Evolutionary conservation across 2,113 vertebrate genomes (phyloP).

Genomic region (Oryzias woworae): DNA sequence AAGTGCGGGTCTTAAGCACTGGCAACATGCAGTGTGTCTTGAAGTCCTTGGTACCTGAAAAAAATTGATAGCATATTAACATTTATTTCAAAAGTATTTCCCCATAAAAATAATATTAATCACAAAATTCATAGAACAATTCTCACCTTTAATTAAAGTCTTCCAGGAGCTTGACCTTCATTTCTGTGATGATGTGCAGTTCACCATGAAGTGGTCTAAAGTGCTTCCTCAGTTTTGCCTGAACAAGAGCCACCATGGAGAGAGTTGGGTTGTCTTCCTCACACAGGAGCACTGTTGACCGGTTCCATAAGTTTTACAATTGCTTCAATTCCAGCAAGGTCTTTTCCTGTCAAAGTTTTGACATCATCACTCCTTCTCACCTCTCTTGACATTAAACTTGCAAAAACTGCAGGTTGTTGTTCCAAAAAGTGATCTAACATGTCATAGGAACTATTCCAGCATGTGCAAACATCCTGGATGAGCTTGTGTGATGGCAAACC

Average conservation of each 20-base stretch:
- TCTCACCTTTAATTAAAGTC: no score
- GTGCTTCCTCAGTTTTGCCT: neutral
- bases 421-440: no score
- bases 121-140: no score
- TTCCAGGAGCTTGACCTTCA: neutral
- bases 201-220: neutral
- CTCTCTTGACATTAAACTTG: neutral
- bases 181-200: no score
- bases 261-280: neutral
- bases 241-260: neutral
- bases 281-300: neutral
- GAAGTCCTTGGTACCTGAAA: no score
- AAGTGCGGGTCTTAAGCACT: no score
- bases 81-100: no score
- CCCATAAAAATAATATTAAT: no score
- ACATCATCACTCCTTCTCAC: neutral
- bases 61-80: no score
- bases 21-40: no score
- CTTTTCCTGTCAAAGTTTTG: neutral
- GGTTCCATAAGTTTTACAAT: neutral
- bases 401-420: neutral
- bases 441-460: no score
- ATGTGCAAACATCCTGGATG: neutral
- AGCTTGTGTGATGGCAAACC: neutral
- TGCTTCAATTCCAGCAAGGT: neutral